Evolutionary conservation across 2,113 vertebrate genomes (phyloP).

Genomic region (Neogobius melanostomus): DNA sequence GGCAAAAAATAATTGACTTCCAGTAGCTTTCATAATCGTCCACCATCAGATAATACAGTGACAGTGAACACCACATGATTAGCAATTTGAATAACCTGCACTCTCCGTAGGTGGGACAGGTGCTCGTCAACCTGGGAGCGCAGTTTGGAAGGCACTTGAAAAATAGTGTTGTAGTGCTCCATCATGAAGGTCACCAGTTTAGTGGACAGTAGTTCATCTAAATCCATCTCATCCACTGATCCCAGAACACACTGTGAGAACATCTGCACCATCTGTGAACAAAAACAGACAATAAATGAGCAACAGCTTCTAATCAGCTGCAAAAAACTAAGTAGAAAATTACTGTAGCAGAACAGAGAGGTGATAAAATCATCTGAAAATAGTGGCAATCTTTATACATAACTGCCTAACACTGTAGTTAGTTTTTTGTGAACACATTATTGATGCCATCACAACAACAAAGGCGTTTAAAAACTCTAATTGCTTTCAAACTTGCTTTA

Average conservation of each 20-base stretch:
- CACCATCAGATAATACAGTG: neutral
- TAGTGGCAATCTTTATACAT: neutral
- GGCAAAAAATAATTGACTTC: neutral
- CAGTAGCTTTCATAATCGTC: neutral
- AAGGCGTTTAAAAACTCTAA: neutral
- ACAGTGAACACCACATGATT: neutral
- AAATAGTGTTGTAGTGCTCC: constrained; percentile 59
- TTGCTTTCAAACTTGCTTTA: neutral
- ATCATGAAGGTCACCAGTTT: constrained; percentile 71
- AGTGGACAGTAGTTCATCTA: constrained; percentile 68
- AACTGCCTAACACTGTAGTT: neutral
- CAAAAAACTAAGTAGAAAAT: neutral
- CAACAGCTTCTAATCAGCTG: neutral
- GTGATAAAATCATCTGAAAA: neutral
- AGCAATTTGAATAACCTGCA: constrained; percentile 51
- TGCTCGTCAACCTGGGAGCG: constrained; percentile 65
- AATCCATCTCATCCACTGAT: constrained; percentile 67
- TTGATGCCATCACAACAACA: neutral
- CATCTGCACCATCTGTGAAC: constrained; percentile 65
- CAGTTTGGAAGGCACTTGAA: constrained; percentile 59
- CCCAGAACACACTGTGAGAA: constrained; percentile 66
- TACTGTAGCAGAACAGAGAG: neutral
- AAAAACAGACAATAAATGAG: constrained; percentile 5
- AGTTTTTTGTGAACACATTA: neutral
- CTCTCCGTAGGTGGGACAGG: constrained; percentile 67